Base-by-base conservation (phyloP, 1,140 invertebrate species). In the Hestina assimilis region DNA sequence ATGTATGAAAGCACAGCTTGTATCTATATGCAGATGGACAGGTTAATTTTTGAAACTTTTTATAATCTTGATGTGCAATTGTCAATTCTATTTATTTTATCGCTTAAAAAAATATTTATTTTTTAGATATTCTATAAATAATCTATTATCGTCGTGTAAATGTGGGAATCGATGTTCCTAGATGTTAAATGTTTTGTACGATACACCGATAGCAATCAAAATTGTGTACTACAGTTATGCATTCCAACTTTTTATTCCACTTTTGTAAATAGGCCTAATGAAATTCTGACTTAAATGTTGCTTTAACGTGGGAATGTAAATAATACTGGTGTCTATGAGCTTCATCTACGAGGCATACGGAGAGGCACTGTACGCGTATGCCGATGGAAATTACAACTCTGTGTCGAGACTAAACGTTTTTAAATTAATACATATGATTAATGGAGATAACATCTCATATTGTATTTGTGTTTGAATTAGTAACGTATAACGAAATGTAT, bases 401-500 rank as follows among this genome's bases (percentile, higher is more conserved):
- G 70, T 79, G 79, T 78, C 76, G 72, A 74, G 69, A 82, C 72
- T 81, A 78, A 72, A 79, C 69, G 70, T 75, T 79, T 78, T 75
- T 72, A 69, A 79, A 76, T 71, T 74, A 76, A 78, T 76, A 68
- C 57, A 67, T 79, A 76, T 73, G 63, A 76, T 75, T 76, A 79
- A 82, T 71, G 83, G 82, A 74, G 81, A 86, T 85, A 83, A 85
- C 80, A 85, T 88, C 84, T 88, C 84, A 79, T 86, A 88, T 88
- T 87, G 83, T 88, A 86, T 88, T 86, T 86, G 84, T 87, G 83
- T 88, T 81, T 88, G 76, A 82, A 79, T 80, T 78, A 79, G 79
- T 79, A 72, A 86, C 83, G 78, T 84, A 83, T 86, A 87, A 86
- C 84, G 81, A 86, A 87, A 86, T 83, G 83, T 86, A 87, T 87